A percentile compares a stretch with the other conserved stretches of the same genome.
Evolutionary conservation across 1,140 invertebrate genomes (phyloP).

Genomic region (Drosophila sp.): DNA sequence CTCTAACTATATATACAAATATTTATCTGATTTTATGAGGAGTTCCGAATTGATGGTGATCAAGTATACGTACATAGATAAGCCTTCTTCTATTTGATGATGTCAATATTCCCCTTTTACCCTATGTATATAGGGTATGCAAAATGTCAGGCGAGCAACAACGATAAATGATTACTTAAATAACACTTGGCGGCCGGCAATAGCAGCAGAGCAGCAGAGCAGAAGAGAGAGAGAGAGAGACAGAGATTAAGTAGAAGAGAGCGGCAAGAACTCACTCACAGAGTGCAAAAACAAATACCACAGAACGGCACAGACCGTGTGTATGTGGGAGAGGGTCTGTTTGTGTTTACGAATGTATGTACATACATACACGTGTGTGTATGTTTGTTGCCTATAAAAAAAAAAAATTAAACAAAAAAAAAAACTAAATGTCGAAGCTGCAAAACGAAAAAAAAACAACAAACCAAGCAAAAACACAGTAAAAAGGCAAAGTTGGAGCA

Average conservation of each 20-base stretch:
- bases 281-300: constrained; percentile 62
- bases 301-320: constrained; percentile 26
- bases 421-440: constrained; percentile 55
- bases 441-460: constrained; percentile 37
- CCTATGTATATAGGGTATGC: neutral
- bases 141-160: constrained; percentile 45
- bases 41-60: no score
- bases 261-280: constrained; percentile 24
- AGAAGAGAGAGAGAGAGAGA: neutral
- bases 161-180: constrained; percentile 65
- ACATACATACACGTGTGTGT: neutral
- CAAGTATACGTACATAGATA: no score
- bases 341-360: constrained; percentile 7
- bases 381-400: constrained; percentile 61
- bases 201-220: neutral
- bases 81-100: no score
- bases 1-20: no score
- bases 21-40: no score
- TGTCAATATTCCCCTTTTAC: neutral
- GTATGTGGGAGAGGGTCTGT: neutral
- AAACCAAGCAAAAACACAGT: constrained; percentile 11
- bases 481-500: constrained; percentile 22
- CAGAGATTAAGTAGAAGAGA: neutral
- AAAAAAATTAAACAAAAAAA: constrained; percentile 56
- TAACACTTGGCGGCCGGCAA: constrained; percentile 33